A percentile compares a stretch with the other conserved stretches of the same genome.
These are phyloP conservation scores for Pluvianellus socialis DNA, from an alignment of 2,113 vertebrate genomes.

Conservation along the genomic window DNA sequence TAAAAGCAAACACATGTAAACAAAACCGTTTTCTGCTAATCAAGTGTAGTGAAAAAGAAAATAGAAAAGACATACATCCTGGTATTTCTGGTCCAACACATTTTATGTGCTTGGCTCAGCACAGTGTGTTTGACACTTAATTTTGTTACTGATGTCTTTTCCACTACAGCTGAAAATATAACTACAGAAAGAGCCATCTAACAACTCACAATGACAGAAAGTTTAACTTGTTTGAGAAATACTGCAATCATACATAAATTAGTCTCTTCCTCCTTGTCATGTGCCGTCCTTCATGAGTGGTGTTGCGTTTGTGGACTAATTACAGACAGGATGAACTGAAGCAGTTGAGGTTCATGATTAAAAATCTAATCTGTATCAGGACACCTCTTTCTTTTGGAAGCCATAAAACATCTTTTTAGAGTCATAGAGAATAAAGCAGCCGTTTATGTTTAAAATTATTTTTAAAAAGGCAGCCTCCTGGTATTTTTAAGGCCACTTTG, in stretches of 20 bases:
- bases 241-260: not conserved
- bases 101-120: not conserved
- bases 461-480: not conserved
- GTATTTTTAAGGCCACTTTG: not conserved
- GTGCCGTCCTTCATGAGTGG: not conserved
- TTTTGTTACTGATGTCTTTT: not conserved
- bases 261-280: not conserved
- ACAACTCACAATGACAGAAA: not conserved
- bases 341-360: fast-evolving
- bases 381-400: not conserved
- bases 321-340: not conserved
- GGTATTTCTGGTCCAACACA: not conserved
- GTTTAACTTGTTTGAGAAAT: not conserved
- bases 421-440: not conserved
- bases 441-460: not conserved
- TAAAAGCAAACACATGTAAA: not conserved
- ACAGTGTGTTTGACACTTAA: not conserved
- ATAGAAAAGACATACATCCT: not conserved
- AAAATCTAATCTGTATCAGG: not conserved
- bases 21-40: not conserved
- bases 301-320: not conserved
- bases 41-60: not conserved
- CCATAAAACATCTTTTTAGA: not conserved
- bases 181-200: not conserved
- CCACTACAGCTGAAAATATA: not conserved